phyloP scores from a whole-genome alignment of 1,140 invertebrate genomes.

The Drosophila murphyi region DNA sequence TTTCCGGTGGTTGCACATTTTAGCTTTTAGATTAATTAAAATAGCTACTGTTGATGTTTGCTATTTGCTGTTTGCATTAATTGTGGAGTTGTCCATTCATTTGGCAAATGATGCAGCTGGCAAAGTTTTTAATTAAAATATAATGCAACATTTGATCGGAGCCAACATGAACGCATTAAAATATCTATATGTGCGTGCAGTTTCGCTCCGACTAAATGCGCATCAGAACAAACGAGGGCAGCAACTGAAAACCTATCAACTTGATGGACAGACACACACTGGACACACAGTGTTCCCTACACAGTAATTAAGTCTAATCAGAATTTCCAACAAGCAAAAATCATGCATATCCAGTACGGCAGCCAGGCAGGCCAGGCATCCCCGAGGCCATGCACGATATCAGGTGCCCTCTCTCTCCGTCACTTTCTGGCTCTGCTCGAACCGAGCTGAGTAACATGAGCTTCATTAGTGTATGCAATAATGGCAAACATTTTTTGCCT shows the following conservation, averaged over 20 bases:
- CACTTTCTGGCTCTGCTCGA: constrained; percentile 6
- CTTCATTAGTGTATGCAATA: constrained; percentile 83
- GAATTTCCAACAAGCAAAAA: constrained; percentile 82
- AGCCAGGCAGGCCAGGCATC: constrained; percentile 6
- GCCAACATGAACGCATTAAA: constrained; percentile 19
- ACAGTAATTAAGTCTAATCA: constrained; percentile 83
- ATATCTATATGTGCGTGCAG: constrained; percentile 3
- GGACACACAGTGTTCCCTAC: constrained; percentile 41
- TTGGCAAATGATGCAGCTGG: constrained; percentile 79
- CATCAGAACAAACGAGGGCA: constrained; percentile 17
- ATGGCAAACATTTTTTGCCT: constrained; percentile 82
- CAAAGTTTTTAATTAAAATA: constrained; percentile 81
- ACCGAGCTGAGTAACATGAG: constrained; percentile 66
- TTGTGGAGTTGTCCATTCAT: constrained; percentile 76
- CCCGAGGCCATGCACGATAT: constrained; percentile 43
- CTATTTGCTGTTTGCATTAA: constrained; percentile 71
- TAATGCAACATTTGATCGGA: constrained; percentile 75
- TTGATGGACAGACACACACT: constrained; percentile 68
- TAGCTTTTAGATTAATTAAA: constrained; percentile 81
- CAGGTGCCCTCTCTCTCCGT: constrained; percentile 7
- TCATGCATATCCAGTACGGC: constrained; percentile 69
- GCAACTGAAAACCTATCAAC: constrained; percentile 72
- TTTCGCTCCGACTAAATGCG: constrained; percentile 4
- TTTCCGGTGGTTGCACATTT: constrained; percentile 55
- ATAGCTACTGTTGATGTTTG: constrained; percentile 55